Percentiles rank a stretch among this genome's conserved stretches.
These are phyloP conservation scores for Siderastrea siderea DNA, from an alignment of 92 coral and sea anemone genomes.

Conservation along the genomic window DNA sequence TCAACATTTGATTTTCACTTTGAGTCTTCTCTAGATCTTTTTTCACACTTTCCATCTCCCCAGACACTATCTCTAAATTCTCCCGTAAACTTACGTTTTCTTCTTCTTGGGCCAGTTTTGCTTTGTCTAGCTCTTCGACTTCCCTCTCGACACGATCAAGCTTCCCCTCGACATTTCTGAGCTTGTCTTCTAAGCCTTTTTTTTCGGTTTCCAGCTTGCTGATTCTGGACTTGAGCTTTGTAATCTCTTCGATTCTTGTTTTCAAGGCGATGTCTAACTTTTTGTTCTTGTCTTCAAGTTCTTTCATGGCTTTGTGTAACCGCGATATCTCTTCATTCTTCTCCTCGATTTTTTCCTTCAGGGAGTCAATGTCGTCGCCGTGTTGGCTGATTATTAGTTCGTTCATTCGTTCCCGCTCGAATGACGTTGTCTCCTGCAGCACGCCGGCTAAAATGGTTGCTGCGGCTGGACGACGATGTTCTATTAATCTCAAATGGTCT, in stretches of 20 bases:
- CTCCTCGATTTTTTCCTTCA: conserved; percentile 48
- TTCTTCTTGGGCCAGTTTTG: conserved; percentile 53
- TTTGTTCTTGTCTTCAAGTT: conserved; percentile 58
- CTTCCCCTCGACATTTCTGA: conserved; percentile 51
- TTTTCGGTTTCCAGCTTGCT: conserved; percentile 59
- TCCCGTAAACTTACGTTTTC: conserved; percentile 20
- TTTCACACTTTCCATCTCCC: conserved; percentile 33
- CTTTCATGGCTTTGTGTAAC: conserved; percentile 32
- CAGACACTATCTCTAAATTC: conserved; percentile 14
- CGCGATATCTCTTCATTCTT: conserved; percentile 65
- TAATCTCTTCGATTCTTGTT: conserved; percentile 51
- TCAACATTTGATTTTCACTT: conserved; percentile 45
- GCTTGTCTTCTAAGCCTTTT: conserved; percentile 54
- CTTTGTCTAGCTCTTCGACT: conserved; percentile 31
- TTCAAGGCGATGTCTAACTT: conserved; percentile 46
- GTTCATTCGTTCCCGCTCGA: conserved; percentile 13
- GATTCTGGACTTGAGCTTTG: conserved; percentile 47
- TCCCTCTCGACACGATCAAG: conserved; percentile 58
- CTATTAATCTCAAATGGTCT: conserved; percentile 5
- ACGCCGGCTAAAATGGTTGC: neutral
- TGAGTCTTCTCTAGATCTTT: conserved; percentile 9
- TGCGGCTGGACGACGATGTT: conserved; percentile 3
- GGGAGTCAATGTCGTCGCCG: conserved; percentile 34
- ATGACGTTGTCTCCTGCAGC: neutral
- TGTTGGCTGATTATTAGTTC: conserved; percentile 26